Evolutionary conservation across 2,888 invertebrate species (phyloP), one percentile per base, ranked within the genome.

Genomic region (Griposia aprilina): DNA sequence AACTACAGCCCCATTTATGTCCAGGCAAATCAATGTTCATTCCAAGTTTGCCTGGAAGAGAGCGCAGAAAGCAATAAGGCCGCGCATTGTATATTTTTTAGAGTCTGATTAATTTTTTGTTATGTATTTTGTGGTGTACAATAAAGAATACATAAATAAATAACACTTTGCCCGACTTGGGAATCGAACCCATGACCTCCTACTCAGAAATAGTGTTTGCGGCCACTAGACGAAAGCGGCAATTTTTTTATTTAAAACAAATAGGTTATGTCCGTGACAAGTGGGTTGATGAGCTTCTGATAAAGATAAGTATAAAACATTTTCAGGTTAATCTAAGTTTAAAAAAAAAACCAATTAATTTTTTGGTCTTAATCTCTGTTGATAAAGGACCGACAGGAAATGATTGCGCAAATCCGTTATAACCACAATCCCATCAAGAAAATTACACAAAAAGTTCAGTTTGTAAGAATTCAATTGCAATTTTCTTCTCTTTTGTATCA

Each of bases 371-470:
- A 67, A 57, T 62, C 60, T 71, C 17, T 48, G 15, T 50, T 73
- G 60, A 20, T 17, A 45, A 36, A 52, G n/a, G 30, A 62, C 45
- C n/a, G 23, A 80, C 59, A 59, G 72, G 45, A 76, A 85, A 69
- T 69, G 8, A 69, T 72, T 26, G 4, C 23, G 45, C 7, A 41
- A 69, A 69, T 36, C 68, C 41, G 20, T 36, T 68, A 74, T 66
- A 36, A 73, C 48, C 20, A 50, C 48, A 36, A 55, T 23, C 30
- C 17, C 26, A 45, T 72, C 50, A 70, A 50, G 20, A 15, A 73
- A 73, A 80, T 76, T 50, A 55, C 26, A 65, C 17, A 74, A 71
- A 74, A 69, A 62, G 20, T n/a, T 55, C 23, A 7, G 41, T 52
- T 63, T n/a, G 1, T 15, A 52, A 67, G 36, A 36, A n/a, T n/a